Conservation (phyloP, 2,888 invertebrate species). For the Ophioninae sp. region DNA sequence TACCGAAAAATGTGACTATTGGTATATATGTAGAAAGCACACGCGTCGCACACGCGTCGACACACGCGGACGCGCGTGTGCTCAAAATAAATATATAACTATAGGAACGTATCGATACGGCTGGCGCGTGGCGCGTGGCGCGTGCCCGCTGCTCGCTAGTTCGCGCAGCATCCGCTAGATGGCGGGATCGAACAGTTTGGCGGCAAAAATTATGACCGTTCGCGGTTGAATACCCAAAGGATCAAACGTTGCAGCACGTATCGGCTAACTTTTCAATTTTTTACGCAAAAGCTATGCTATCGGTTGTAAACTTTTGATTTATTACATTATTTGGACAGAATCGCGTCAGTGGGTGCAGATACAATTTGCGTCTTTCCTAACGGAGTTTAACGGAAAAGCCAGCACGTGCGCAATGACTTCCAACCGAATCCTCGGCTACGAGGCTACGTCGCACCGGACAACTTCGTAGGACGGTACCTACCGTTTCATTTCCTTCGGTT, state of each 20-base stretch:
- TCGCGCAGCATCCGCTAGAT: neutral
- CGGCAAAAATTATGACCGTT: neutral
- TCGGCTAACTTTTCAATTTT: neutral
- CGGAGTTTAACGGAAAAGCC: too few relatives aligned
- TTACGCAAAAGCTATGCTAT: too few relatives aligned
- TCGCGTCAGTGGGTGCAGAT: too few relatives aligned
- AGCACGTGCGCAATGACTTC: too few relatives aligned
- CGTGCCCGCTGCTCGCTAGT: slow-evolving; percentile 19
- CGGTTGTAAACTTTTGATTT: too few relatives aligned
- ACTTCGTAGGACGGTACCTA: too few relatives aligned
- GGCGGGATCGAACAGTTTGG: neutral
- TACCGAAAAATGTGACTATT: neutral
- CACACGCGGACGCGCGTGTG: neutral
- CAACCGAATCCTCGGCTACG: too few relatives aligned
- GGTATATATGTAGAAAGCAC: neutral
- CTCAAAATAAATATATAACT: neutral
- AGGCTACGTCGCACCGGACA: too few relatives aligned
- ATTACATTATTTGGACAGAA: too few relatives aligned
- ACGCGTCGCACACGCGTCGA: neutral
- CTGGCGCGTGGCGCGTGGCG: too few relatives aligned
- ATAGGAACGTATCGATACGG: slow-evolving; percentile 26
- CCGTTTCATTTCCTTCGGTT: too few relatives aligned
- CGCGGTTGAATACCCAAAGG: neutral
- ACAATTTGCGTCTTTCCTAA: too few relatives aligned
- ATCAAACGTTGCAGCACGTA: neutral